A percentile compares a stretch with the other conserved stretches of the same genome.
phyloP scores from a whole-genome alignment of 1,140 invertebrate genomes.

The Mya arenaria region DNA sequence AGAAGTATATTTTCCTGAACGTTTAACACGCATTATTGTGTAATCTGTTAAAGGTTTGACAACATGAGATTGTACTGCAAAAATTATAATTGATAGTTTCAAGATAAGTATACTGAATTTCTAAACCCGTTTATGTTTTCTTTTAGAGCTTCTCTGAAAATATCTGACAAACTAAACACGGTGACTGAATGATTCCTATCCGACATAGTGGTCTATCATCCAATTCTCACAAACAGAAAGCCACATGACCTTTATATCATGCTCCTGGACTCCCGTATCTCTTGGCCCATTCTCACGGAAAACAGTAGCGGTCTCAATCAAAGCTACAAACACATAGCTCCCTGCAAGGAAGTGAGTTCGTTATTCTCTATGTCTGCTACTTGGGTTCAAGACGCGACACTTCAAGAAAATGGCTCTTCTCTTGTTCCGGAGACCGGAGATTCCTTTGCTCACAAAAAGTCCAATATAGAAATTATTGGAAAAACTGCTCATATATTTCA shows the following conservation, averaged over 20 bases:
- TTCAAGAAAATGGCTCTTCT: neutral
- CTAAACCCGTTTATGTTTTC: no score
- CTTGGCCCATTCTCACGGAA: slow-evolving; percentile 45
- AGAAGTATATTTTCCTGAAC: no score
- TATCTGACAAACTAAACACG: slow-evolving; percentile 58
- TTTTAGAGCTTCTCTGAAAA: slow-evolving; percentile 63
- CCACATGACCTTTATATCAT: slow-evolving; percentile 62
- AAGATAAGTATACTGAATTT: no score
- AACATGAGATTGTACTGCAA: no score
- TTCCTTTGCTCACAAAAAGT: neutral
- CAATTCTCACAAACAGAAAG: slow-evolving; percentile 28
- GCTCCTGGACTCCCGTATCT: slow-evolving; percentile 50
- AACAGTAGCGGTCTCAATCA: no score
- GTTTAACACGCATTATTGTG: no score
- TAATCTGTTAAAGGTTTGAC: no score
- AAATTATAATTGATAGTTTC: no score
- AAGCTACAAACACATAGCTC: no score
- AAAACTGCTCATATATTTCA: slow-evolving; percentile 63
- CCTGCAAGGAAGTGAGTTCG: neutral
- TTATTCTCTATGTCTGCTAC: neutral
- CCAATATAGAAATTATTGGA: slow-evolving; percentile 47
- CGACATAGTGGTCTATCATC: slow-evolving; percentile 15
- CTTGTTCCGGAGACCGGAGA: neutral
- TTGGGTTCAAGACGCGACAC: neutral
- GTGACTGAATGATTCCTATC: slow-evolving; percentile 55